These are phyloP conservation scores for Zaprionus nigranus DNA, from an alignment of 1,140 invertebrate species.

Conservation along the genomic window DNA sequence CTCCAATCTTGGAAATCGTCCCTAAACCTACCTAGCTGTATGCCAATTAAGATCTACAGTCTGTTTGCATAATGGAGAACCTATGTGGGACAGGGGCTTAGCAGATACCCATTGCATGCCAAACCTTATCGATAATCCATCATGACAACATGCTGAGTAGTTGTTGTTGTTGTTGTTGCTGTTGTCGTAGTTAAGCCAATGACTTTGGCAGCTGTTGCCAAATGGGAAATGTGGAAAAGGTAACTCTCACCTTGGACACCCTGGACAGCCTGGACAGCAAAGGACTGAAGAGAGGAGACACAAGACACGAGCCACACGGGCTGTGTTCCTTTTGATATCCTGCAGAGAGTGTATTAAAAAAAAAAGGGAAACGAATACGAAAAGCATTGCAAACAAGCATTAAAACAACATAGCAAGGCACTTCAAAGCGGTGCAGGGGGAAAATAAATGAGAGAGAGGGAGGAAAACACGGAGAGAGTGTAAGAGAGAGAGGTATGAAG, in stretches of 20 bases:
- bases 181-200: constrained; percentile 12
- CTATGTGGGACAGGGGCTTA: not conserved
- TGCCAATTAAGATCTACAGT: not conserved
- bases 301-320: constrained; percentile 30
- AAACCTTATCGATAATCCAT: constrained; percentile 15
- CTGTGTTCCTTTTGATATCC: constrained; percentile 12
- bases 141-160: constrained; percentile 1
- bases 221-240: constrained; percentile 1
- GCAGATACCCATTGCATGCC: constrained; percentile 1
- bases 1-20: not conserved
- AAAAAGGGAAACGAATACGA: constrained; percentile 11
- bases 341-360: constrained; percentile 13
- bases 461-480: not conserved
- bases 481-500: not conserved
- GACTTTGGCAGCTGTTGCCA: constrained; percentile 39
- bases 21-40: not conserved
- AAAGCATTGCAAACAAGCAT: constrained; percentile 1
- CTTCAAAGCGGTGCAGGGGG: constrained; percentile 15
- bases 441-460: not conserved
- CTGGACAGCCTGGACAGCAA: constrained; percentile 3
- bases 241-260: constrained; percentile 27
- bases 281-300: not conserved
- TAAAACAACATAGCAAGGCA: constrained; percentile 2
- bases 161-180: not conserved
- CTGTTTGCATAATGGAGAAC: constrained; percentile 14